Conservation (phyloP, 1,140 invertebrate species). For the Platorchestia sp. region DNA sequence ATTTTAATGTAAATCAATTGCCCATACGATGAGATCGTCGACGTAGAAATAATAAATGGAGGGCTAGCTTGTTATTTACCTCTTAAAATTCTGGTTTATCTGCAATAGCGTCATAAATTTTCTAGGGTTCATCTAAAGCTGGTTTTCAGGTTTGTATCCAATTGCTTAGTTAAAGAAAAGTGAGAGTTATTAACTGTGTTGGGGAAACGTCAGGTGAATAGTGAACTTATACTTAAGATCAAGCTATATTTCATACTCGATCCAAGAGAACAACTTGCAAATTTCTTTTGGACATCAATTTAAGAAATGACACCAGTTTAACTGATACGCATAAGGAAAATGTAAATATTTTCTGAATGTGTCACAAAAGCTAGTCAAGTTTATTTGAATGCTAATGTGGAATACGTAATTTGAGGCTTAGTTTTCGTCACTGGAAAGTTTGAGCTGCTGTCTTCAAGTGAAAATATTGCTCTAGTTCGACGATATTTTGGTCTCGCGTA, state of each 20-base stretch:
- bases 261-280: not conserved
- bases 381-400: too few species aligned
- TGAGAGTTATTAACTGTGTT: not conserved
- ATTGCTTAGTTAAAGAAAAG: not conserved
- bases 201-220: not conserved
- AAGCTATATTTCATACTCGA: not conserved
- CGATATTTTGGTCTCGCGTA: too few species aligned
- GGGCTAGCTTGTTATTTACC: not conserved
- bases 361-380: too few species aligned
- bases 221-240: not conserved
- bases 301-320: too few species aligned
- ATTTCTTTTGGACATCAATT: not conserved
- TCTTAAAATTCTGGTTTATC: not conserved
- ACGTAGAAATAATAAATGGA: not conserved
- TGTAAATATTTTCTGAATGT: too few species aligned
- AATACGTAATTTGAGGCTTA: too few species aligned
- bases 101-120: not conserved
- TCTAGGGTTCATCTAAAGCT: not conserved
- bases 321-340: too few species aligned
- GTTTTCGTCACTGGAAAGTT: too few species aligned
- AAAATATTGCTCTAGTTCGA: too few species aligned
- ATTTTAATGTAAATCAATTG: not conserved
- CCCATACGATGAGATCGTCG: not conserved
- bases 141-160: not conserved
- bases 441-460: too few species aligned